Base-by-base conservation (phyloP, 2,888 invertebrate genomes). In the Mermis nigrescens region DNA sequence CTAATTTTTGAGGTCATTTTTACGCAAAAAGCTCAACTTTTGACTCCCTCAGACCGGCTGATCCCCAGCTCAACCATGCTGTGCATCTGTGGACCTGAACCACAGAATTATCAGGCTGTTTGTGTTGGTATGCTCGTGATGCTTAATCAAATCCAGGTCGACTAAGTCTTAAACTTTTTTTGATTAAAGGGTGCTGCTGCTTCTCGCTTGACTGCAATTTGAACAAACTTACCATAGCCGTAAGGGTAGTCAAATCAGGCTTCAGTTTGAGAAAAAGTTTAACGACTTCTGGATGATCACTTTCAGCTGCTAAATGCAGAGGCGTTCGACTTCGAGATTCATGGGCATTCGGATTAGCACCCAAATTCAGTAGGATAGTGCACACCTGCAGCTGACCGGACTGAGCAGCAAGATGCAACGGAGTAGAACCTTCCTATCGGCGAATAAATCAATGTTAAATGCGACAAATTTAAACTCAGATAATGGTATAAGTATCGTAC, bases 211-310 rank as follows among this genome's bases (percentile, higher is more conserved):
- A n/a, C n/a, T n/a, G n/a, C n/a, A 38, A 19, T 7, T 19, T 7
- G 19, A 38, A 38, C 7, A 7, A 12, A 28, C 58, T 56, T 59
- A 59, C 59, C 12, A 55, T 59, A 2, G 59, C 59, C 2, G 56
- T 59, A 2, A 59, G 46, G 7, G 59, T 60, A 28, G 22, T 60
- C 51, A 60, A 48, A 61, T 75, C 74, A 27, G 76, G 75, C 63
- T 76, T 71, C 67, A 75, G 71, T 75, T 94, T 91, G 62, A 98
- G 79, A 77, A 98, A 98, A 65, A 98, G 78, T 76, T 95, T 94
- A 52, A 91, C 92, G 27, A 99, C 95, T 79, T 94, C 92, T 26
- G 94, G 90, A 75, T 85, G 90, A 74, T 98, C 95, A 75, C 95
- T 94, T 79, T 77, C 77, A 15, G 76, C 77, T 2, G 77, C 77